Evolutionary conservation across 2,113 vertebrate species (phyloP).

Genomic region (Garra rufa): DNA sequence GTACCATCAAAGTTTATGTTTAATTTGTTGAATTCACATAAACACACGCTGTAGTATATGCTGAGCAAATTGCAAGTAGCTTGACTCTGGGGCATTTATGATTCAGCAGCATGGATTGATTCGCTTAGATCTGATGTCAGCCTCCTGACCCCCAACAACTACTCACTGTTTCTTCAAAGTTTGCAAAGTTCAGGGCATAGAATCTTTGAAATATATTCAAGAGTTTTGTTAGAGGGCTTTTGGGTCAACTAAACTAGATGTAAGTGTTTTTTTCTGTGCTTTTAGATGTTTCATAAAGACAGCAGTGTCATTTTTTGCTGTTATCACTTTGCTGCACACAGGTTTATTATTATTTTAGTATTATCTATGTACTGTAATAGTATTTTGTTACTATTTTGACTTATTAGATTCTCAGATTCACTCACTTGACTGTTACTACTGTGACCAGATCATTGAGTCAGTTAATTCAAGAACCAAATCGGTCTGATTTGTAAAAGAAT

Average conservation of each 20-base stretch:
- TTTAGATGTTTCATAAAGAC: not conserved
- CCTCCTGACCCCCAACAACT: constrained; percentile 3
- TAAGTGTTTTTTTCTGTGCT: not conserved
- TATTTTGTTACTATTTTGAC: not conserved
- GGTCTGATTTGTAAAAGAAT: too few species aligned
- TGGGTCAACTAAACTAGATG: not conserved
- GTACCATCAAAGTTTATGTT: not conserved
- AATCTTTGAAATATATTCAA: not conserved
- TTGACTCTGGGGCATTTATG: constrained; percentile 6
- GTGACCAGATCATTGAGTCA: not conserved
- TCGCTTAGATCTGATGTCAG: not conserved
- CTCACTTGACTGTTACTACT: not conserved
- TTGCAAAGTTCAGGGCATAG: not conserved
- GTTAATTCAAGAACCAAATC: too few species aligned
- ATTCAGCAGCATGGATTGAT: constrained; percentile 8
- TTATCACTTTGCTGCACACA: not conserved
- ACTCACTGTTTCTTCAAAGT: constrained; percentile 3
- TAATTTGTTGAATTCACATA: not conserved
- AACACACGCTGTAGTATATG: not conserved
- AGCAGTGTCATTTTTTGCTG: not conserved
- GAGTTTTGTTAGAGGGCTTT: constrained; percentile 4
- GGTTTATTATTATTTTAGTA: not conserved
- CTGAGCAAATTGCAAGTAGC: not conserved
- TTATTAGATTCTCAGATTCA: not conserved
- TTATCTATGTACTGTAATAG: not conserved